phyloP scores from a whole-genome alignment of 2,113 vertebrate genomes.

The Apteryx owenii region DNA sequence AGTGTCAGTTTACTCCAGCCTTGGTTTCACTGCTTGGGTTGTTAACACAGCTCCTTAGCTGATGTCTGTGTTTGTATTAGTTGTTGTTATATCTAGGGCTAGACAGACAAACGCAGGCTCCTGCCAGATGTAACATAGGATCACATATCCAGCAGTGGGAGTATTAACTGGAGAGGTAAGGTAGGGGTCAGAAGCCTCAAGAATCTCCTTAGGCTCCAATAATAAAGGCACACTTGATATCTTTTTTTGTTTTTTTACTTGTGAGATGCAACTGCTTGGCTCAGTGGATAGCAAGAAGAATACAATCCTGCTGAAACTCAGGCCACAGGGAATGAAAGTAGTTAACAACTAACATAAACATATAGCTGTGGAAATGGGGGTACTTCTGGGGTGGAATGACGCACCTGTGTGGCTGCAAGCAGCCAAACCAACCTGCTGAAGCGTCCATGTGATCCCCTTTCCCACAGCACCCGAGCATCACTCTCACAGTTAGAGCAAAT shows the following conservation, averaged over 20 bases:
- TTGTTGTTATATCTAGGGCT: not conserved
- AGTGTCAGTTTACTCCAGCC: not conserved
- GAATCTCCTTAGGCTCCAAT: not conserved
- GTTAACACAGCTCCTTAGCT: not conserved
- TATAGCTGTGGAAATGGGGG: not conserved
- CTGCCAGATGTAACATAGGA: rapidly evolving
- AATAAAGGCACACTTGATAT: not conserved
- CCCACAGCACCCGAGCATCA: not conserved
- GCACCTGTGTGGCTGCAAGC: rapidly evolving
- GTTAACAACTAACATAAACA: not conserved
- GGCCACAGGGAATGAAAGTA: not conserved
- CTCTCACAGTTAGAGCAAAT: not conserved
- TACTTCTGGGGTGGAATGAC: not conserved
- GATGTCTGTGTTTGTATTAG: not conserved
- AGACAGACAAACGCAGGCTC: not conserved
- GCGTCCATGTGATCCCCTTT: not conserved
- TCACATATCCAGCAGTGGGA: not conserved
- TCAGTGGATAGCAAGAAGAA: not conserved
- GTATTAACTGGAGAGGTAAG: not conserved
- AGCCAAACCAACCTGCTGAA: not conserved
- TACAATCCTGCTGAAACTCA: not conserved
- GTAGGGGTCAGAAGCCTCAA: not conserved
- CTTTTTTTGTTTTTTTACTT: not conserved
- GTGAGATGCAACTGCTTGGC: not conserved
- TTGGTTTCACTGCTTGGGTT: not conserved